Base-by-base conservation (phyloP, 2,113 vertebrate species). In the Urocolius indicus region DNA sequence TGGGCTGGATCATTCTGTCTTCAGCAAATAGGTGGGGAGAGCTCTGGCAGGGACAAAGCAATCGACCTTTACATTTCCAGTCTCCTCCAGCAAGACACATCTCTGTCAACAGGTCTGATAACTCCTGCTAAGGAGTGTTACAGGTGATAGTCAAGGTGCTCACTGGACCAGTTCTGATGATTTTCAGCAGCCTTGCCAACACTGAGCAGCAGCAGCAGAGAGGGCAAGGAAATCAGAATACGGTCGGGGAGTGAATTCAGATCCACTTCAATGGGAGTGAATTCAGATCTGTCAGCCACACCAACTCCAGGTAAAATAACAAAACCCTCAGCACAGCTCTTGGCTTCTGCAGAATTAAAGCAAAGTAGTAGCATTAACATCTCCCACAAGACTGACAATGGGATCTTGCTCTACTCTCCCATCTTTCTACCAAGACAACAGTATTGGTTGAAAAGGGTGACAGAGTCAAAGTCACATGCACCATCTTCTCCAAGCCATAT, bases 151-250 rank as follows among this genome's bases (percentile, higher is more conserved):
- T 55, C 43, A 24, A 45, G 48, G 30, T 3, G 16, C 54, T 63
- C 1, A 0, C 80, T 46, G 48, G 67, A 58, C 61, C 19, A 0
- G 51, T 63, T 49, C 61, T 27, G 24, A 45, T 9, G 30, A 6
- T 46, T 49, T 68, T 61, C 29, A 15, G 58, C 72, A 87, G 55
- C 43, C 24, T 34, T 15, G 32, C 27, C 22, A 68, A 59, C 71
- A 41, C 58, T 3, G 0, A 66, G 59, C 34, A 62, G 43, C 1
- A 0, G 36, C 49, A 38, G 51, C 5, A 4, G n/a, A 59, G 11
- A 1, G 4, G 24, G 73, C 41, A 79, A 41, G 74, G 23, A 48
- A 51, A 32, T 73, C 51, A 54, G 16, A 16, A 5, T 0, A 7
- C 48, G 23, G 7, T 22, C 29, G 16, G 27, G 34, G 16, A 58